A percentile compares a stretch with the other conserved stretches of the same genome.
phyloP scores from a whole-genome alignment of 2,797 vertebrate genomes.

The Hybognathus amarus region DNA sequence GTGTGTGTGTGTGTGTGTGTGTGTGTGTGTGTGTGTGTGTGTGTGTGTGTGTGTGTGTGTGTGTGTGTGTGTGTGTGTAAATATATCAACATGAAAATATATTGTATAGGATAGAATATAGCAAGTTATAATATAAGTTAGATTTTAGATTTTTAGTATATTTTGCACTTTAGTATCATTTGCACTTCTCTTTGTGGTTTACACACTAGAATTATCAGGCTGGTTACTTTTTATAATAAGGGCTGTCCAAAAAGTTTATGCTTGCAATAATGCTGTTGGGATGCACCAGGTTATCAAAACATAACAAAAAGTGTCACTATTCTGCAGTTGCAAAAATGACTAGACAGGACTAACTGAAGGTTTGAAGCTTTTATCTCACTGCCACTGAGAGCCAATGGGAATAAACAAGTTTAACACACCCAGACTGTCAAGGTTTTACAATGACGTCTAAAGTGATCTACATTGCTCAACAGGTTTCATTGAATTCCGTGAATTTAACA shows the following conservation, averaged over 20 bases:
- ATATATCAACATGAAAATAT: neutral
- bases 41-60: too few relatives aligned
- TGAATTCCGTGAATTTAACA: neutral
- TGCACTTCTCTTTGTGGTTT: neutral
- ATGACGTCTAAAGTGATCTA: neutral
- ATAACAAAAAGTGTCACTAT: neutral
- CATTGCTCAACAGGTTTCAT: neutral
- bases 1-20: too few relatives aligned
- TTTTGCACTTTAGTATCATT: neutral
- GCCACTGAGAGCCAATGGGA: neutral
- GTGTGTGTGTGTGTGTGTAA: too few relatives aligned
- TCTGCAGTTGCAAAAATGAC: neutral
- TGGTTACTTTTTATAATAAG: neutral
- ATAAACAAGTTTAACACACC: neutral
- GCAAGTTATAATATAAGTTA: neutral
- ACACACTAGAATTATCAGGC: neutral
- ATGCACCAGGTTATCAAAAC: neutral
- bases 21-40: too few relatives aligned
- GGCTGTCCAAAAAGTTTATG: neutral
- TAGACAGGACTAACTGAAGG: neutral
- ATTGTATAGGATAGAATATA: neutral
- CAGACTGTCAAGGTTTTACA: constrained; percentile 13
- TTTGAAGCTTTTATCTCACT: neutral
- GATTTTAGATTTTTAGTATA: neutral
- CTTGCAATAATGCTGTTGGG: neutral